These are phyloP conservation scores for Apamea anceps DNA, from an alignment of 2,888 invertebrate genomes.

Conservation along the genomic window DNA sequence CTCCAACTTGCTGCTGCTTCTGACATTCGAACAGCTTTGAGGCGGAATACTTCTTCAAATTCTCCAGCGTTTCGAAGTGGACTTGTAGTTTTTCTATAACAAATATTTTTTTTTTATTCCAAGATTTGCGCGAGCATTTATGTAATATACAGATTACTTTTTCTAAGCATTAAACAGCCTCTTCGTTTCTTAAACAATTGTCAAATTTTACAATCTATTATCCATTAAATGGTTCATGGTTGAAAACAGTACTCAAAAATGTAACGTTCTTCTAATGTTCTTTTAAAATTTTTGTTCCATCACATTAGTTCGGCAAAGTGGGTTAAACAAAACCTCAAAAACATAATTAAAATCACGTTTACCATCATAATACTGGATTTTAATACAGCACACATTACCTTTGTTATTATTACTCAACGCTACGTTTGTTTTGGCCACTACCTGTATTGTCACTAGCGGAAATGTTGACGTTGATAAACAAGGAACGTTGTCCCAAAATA, in stretches of 20 bases:
- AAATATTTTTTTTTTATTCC: neutral
- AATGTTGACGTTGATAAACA: slow-evolving; percentile 75
- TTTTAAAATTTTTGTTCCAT: neutral
- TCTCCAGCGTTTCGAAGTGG: slow-evolving; percentile 87
- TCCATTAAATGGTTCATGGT: neutral
- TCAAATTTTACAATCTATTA: neutral
- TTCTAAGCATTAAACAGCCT: too few species aligned
- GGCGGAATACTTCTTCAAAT: slow-evolving; percentile 88
- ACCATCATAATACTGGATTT: slow-evolving; percentile 30
- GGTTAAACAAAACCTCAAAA: neutral
- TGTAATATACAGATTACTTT: too few species aligned
- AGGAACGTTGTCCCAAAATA: slow-evolving; percentile 79
- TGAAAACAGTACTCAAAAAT: neutral
- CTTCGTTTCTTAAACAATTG: neutral
- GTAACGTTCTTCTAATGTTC: neutral
- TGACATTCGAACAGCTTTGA: slow-evolving; percentile 88
- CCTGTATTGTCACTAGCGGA: slow-evolving; percentile 69
- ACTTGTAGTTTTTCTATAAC: slow-evolving; percentile 87
- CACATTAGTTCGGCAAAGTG: neutral
- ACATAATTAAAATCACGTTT: neutral
- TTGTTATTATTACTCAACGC: slow-evolving; percentile 62
- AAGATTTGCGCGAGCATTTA: neutral
- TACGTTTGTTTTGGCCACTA: slow-evolving; percentile 65
- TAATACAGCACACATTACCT: slow-evolving; percentile 30
- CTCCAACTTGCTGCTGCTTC: slow-evolving; percentile 88